Conservation (phyloP, 2,797 vertebrate genomes). For the Toxotes lorentzi region DNA sequence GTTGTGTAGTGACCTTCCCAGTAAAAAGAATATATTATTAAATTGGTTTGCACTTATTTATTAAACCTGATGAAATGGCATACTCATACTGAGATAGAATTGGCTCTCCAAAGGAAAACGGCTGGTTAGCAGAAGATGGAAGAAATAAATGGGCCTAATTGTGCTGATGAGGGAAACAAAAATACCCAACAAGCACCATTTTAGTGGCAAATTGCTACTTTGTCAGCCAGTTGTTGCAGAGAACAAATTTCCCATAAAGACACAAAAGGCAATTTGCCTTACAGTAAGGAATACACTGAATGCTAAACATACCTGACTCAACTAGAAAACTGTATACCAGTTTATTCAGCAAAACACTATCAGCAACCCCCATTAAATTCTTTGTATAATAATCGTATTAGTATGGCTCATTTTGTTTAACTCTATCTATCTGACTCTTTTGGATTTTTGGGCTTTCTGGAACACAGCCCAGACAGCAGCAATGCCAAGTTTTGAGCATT, state of each 20-base stretch:
- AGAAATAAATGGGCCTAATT: conserved; percentile 75
- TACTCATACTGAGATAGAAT: conserved; percentile 38
- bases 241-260: conserved; percentile 64
- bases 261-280: conserved; percentile 56
- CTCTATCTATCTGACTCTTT: conserved; percentile 73
- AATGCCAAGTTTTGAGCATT: conserved; percentile 73
- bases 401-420: conserved; percentile 70
- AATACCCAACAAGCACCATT: conserved; percentile 65
- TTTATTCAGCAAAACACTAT: conserved; percentile 66
- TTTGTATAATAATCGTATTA: conserved; percentile 74
- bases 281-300: conserved; percentile 57
- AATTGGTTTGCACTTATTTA: conserved; percentile 56
- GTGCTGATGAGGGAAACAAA: conserved; percentile 71
- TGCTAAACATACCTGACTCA: conserved; percentile 59
- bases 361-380: conserved; percentile 65
- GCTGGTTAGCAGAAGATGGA: conserved; percentile 59
- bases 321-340: conserved; percentile 31
- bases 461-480: conserved; percentile 71
- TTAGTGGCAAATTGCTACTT: conserved; percentile 65
- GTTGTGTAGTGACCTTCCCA: conserved; percentile 38
- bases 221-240: conserved; percentile 61
- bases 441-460: conserved; percentile 69
- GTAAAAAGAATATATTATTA: conserved; percentile 41
- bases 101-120: conserved; percentile 58
- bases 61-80: conserved; percentile 57